These are phyloP conservation scores for Athalia cordata DNA, from an alignment of 2,888 invertebrate species.

Conservation along the genomic window DNA sequence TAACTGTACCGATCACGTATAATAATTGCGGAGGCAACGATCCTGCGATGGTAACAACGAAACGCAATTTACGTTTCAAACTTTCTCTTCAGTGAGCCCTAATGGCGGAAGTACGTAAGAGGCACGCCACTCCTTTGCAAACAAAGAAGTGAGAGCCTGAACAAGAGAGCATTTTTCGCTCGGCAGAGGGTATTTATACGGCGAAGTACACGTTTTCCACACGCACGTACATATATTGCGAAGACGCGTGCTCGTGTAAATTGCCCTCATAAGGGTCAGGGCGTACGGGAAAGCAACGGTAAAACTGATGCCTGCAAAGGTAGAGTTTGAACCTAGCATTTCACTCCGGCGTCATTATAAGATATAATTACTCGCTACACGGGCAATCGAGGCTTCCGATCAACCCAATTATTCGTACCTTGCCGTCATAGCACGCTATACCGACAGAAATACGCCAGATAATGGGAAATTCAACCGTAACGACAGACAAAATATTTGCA, in stretches of 20 bases:
- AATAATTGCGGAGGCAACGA: conserved; percentile 23
- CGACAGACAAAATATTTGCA: background rate
- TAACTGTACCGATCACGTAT: background rate
- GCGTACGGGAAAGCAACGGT: conserved; percentile 9
- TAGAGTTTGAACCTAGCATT: conserved; percentile 33
- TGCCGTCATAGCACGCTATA: conserved; percentile 26
- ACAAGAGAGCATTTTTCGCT: conserved; percentile 41
- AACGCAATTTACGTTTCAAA: conserved; percentile 39
- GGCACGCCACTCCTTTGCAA: conserved; percentile 39
- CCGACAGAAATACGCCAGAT: conserved; percentile 28
- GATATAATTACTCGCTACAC: conserved; percentile 41
- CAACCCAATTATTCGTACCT: conserved; percentile 36
- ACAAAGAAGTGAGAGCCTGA: conserved; percentile 31
- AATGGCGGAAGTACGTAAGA: conserved; percentile 43
- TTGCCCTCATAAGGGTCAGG: conserved; percentile 42
- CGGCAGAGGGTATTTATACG: conserved; percentile 30
- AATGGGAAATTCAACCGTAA: background rate
- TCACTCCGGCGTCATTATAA: conserved; percentile 36
- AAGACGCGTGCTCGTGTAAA: conserved; percentile 39
- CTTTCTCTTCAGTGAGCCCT: conserved; percentile 27
- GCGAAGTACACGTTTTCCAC: conserved; percentile 15
- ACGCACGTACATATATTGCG: conserved; percentile 26
- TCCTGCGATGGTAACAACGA: conserved; percentile 19
- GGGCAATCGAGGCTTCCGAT: conserved; percentile 37
- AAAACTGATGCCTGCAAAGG: conserved; percentile 29